Evolutionary conservation across 2,797 vertebrate genomes (phyloP).

Genomic region (Chromis chromis): DNA sequence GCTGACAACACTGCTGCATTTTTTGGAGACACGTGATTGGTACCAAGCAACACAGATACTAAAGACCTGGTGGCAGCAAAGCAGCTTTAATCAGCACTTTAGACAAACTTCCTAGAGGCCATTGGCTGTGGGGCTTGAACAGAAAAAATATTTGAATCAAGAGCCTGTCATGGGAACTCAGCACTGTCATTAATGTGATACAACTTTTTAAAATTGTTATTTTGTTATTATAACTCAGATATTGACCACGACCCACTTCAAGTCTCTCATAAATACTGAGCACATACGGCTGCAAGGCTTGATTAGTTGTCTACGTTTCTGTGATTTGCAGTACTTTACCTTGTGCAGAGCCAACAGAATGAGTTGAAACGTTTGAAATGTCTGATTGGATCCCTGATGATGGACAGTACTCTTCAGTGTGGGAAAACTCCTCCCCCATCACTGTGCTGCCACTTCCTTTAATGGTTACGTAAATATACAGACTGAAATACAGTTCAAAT

Average conservation of each 20-base stretch:
- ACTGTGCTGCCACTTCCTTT: constrained; percentile 35
- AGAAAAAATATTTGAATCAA: no score
- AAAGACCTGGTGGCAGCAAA: constrained; percentile 16
- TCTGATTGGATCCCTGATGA: no score
- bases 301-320: neutral
- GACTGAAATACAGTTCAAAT: neutral
- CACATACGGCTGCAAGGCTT: neutral
- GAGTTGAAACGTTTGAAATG: neutral
- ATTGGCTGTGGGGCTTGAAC: neutral
- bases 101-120: neutral
- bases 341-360: neutral
- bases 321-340: constrained; percentile 2
- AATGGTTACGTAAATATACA: constrained; percentile 28
- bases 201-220: no score
- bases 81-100: neutral
- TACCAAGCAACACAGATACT: constrained; percentile 36
- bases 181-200: no score
- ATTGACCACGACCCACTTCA: neutral
- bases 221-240: neutral
- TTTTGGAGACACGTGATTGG: neutral
- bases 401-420: neutral
- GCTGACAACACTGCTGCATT: constrained; percentile 21
- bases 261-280: neutral
- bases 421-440: neutral
- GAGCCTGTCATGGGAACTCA: no score